phyloP scores from a whole-genome alignment of 2,113 vertebrate species.

The Leucosticte australis region DNA sequence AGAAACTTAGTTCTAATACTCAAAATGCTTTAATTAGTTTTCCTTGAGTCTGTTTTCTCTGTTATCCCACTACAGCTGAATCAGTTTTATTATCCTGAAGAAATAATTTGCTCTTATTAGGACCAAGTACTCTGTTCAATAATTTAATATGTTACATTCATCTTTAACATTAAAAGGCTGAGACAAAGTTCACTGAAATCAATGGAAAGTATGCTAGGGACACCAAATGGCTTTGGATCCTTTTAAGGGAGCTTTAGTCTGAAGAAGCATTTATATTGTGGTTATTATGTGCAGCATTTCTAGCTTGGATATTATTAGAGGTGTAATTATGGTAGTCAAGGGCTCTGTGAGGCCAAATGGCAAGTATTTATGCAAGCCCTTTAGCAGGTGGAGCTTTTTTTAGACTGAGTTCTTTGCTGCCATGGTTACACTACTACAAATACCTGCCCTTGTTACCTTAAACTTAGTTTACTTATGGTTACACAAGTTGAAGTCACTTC shows the following conservation, averaged over 20 bases:
- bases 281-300: neutral
- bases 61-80: neutral
- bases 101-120: constrained; percentile 57
- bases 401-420: neutral
- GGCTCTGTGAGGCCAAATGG: neutral
- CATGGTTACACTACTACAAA: constrained; percentile 44
- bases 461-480: neutral
- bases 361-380: neutral
- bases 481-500: neutral
- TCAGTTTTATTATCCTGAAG: constrained; percentile 32
- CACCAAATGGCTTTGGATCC: neutral
- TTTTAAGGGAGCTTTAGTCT: neutral
- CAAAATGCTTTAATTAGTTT: constrained; percentile 39
- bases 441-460: constrained; percentile 38
- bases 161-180: neutral
- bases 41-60: constrained; percentile 34
- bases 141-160: constrained; percentile 41
- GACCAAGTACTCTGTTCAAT: constrained; percentile 19
- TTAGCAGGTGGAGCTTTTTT: constrained; percentile 26
- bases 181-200: constrained; percentile 42
- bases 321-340: neutral
- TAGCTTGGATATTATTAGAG: neutral
- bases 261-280: neutral
- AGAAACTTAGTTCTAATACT: neutral
- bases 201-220: neutral